These are phyloP conservation scores for Palythoa grandis DNA, from an alignment of 92 coral and sea anemone species.

Conservation along the genomic window DNA sequence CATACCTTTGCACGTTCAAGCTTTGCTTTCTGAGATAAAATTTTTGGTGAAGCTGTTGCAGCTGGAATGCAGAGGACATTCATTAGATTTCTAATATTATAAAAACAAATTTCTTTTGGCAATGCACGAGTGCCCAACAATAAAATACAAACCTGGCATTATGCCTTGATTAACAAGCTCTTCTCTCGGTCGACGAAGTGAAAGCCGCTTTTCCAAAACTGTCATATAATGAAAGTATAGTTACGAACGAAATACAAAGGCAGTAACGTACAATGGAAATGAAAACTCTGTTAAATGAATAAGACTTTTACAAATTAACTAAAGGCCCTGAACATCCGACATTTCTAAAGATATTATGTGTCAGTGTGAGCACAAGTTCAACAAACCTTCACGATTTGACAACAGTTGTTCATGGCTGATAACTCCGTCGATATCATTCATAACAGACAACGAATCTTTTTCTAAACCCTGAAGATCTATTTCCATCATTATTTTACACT, in stretches of 20 bases:
- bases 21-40: conserved; percentile 89
- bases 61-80: conserved; percentile 67
- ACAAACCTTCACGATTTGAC: conserved; percentile 85
- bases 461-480: conserved; percentile 38
- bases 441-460: conserved; percentile 10
- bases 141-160: conserved; percentile 87
- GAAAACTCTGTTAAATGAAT: conserved; percentile 7
- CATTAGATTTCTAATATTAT: conserved; percentile 29
- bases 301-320: neutral
- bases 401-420: conserved; percentile 81
- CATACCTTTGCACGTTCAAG: conserved; percentile 92
- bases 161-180: conserved; percentile 95
- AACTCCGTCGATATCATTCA: conserved; percentile 32
- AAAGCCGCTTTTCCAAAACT: conserved; percentile 92
- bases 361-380: conserved; percentile 34
- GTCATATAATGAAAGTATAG: conserved; percentile 48
- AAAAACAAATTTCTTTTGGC: conserved; percentile 23
- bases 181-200: conserved; percentile 88
- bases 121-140: neutral
- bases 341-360: conserved; percentile 35
- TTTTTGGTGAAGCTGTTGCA: conserved; percentile 87
- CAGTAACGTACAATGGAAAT: conserved; percentile 1
- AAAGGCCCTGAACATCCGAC: neutral
- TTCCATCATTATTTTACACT: conserved; percentile 29
- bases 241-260: conserved; percentile 8